Conservation (phyloP, 2,113 vertebrate genomes). For the Mesoclemmys tuberculata region DNA sequence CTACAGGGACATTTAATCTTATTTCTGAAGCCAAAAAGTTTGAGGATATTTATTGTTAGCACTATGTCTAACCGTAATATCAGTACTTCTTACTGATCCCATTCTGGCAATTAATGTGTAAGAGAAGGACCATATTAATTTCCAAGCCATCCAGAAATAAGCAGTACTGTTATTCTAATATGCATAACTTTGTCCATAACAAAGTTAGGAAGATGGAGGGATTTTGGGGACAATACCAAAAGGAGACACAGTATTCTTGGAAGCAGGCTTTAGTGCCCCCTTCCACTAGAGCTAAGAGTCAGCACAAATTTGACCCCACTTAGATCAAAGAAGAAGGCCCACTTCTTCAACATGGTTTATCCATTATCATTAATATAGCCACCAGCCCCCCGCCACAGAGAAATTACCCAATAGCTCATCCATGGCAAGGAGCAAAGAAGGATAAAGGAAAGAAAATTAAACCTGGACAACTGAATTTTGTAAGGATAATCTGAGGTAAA, state of each 20-base stretch:
- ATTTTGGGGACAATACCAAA: neutral
- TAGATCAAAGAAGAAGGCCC: neutral
- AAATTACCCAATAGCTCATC: neutral
- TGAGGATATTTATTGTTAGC: conserved; percentile 45
- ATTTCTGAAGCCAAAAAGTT: neutral
- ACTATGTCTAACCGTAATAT: conserved; percentile 12
- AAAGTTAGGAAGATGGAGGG: neutral
- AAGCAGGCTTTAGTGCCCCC: neutral
- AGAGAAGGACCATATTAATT: conserved; percentile 29
- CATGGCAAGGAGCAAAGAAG: neutral
- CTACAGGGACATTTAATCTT: conserved; percentile 33
- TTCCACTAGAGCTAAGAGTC: neutral
- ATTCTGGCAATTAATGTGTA: conserved; percentile 30
- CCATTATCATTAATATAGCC: neutral
- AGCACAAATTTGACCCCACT: neutral
- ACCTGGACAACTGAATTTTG: neutral
- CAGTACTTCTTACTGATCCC: conserved; percentile 25
- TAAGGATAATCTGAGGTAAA: neutral
- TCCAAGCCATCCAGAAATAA: conserved; percentile 4
- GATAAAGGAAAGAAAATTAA: neutral
- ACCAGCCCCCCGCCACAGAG: neutral
- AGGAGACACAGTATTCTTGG: neutral
- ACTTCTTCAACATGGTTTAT: neutral
- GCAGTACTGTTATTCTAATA: neutral
- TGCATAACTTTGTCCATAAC: neutral